Conservation (phyloP, 2,113 vertebrate genomes). For the Sorex fumeus region DNA sequence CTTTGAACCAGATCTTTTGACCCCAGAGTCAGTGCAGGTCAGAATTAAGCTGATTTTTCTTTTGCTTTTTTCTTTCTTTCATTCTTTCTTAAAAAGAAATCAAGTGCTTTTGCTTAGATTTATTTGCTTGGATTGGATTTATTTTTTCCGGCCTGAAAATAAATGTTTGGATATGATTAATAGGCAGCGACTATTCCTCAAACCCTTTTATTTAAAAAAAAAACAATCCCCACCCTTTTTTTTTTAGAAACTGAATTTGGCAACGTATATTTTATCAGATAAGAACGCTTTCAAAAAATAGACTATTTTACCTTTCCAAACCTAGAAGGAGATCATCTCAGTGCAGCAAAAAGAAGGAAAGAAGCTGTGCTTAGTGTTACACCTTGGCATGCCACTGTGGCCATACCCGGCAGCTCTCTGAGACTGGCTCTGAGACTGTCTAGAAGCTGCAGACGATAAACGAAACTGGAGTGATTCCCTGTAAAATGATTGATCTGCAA, state of each 20-base stretch:
- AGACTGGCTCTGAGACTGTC: not conserved
- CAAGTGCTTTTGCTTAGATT: constrained; percentile 27
- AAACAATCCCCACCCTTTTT: not conserved
- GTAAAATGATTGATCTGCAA: constrained; percentile 4
- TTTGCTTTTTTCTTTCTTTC: too few relatives aligned
- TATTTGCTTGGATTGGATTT: not conserved
- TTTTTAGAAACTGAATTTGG: not conserved
- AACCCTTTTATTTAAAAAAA: not conserved
- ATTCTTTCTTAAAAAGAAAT: not conserved
- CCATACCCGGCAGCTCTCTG: not conserved
- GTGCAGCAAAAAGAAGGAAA: constrained; percentile 50
- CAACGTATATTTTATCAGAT: constrained; percentile 55
- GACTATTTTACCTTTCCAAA: not conserved
- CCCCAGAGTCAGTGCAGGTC: not conserved
- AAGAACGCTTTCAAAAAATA: not conserved
- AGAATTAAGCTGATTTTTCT: constrained; percentile 30
- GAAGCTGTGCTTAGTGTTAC: constrained; percentile 24
- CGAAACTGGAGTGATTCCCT: not conserved
- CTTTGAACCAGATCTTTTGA: constrained; percentile 42
- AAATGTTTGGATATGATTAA: not conserved
- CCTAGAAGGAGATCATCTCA: constrained; percentile 8
- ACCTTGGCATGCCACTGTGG: constrained; percentile 44
- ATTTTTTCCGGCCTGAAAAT: constrained; percentile 33
- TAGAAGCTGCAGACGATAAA: constrained; percentile 31
- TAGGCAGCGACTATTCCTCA: constrained; percentile 13